Evolutionary conservation across 2,888 invertebrate genomes (phyloP).

Genomic region (Pseudococcus longispinus): DNA sequence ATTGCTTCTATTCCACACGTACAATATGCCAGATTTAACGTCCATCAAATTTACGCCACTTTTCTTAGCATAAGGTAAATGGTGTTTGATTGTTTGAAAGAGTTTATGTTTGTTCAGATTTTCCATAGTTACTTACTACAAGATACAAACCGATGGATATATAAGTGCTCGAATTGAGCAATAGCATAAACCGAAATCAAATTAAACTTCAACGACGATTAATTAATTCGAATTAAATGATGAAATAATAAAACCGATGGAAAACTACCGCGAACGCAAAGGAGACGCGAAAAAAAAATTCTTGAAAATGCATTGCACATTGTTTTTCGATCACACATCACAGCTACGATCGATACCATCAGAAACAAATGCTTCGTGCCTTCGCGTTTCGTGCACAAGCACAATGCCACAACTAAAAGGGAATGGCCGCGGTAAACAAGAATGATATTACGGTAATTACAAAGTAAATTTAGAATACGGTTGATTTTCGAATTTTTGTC

Average conservation of each 20-base stretch:
- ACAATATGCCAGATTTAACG: slow-evolving; percentile 43
- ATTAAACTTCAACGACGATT: background rate
- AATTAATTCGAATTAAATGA: background rate
- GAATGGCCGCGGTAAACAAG: background rate
- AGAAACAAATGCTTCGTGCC: background rate
- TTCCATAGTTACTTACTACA: background rate
- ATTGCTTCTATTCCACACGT: slow-evolving; percentile 46
- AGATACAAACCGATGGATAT: background rate
- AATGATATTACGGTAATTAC: background rate
- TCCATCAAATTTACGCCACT: slow-evolving; percentile 21
- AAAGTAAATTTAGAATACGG: background rate
- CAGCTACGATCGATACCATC: background rate
- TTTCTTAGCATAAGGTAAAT: background rate
- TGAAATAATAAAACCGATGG: background rate
- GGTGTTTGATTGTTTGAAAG: slow-evolving; percentile 1
- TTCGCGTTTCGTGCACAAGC: background rate
- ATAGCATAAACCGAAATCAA: background rate
- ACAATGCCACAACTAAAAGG: background rate
- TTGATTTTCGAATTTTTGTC: background rate
- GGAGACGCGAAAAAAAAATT: background rate
- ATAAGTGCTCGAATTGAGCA: background rate
- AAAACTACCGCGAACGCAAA: background rate
- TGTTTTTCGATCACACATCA: background rate
- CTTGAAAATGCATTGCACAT: background rate
- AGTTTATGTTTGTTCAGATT: slow-evolving; percentile 38